Conservation (phyloP, 2,113 vertebrate species). For the Atlantisia rogersi region DNA sequence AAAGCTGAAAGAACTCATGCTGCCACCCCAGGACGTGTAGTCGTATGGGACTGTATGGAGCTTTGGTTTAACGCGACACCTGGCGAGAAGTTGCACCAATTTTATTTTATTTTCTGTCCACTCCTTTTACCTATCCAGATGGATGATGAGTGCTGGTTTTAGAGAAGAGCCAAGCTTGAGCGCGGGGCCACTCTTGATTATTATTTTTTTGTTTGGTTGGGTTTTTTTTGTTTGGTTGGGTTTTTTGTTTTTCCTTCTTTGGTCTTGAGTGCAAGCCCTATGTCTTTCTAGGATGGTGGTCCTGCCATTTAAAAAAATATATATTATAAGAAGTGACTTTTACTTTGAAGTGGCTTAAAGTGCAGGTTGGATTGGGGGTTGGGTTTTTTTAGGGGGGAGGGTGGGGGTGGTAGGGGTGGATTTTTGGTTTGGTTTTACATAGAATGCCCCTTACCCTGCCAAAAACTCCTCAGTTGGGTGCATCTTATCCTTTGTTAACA, state of each 20-base stretch:
- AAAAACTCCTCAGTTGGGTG: neutral
- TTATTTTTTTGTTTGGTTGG: neutral
- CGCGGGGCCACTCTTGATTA: slow-evolving; percentile 13
- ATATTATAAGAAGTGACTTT: slow-evolving; percentile 64
- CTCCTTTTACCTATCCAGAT: slow-evolving; percentile 53
- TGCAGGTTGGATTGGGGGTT: neutral
- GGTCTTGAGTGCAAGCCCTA: slow-evolving; percentile 45
- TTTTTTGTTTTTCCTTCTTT: slow-evolving; percentile 43
- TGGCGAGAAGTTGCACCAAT: slow-evolving; percentile 76
- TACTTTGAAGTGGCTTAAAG: slow-evolving; percentile 72
- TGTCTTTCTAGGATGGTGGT: slow-evolving; percentile 76
- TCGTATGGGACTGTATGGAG: slow-evolving; percentile 44
- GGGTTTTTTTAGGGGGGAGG: neutral
- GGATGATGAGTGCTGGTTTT: slow-evolving; percentile 69
- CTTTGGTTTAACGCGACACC: slow-evolving; percentile 54
- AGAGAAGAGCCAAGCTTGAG: slow-evolving; percentile 62
- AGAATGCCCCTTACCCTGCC: neutral
- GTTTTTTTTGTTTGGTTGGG: neutral
- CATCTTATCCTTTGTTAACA: slow-evolving; percentile 42
- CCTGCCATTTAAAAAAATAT: slow-evolving; percentile 72
- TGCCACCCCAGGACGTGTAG: slow-evolving; percentile 62
- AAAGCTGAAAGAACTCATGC: slow-evolving; percentile 54
- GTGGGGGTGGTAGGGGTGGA: neutral
- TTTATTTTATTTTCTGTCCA: slow-evolving; percentile 75
- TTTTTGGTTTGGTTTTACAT: slow-evolving; percentile 15